These are phyloP conservation scores for Drosophila neotestacea DNA, from an alignment of 2,888 invertebrate genomes.

Conservation along the genomic window DNA sequence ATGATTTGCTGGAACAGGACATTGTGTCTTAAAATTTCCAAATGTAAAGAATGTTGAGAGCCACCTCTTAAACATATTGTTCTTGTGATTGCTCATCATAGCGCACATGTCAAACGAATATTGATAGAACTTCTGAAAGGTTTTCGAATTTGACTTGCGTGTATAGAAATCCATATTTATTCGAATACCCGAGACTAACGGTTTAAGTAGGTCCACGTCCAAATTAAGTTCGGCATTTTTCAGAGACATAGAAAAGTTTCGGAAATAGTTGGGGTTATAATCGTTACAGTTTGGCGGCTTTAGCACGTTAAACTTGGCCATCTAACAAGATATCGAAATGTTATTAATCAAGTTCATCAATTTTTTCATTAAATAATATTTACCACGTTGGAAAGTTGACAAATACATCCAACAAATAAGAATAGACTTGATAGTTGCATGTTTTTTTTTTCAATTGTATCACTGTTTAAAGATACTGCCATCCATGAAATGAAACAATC, in stretches of 20 bases:
- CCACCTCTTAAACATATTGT: conserved; percentile 50
- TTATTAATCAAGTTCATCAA: background rate
- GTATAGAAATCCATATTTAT: conserved; percentile 38
- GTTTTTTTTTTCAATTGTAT: background rate
- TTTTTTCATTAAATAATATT: background rate
- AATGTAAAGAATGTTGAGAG: conserved; percentile 48
- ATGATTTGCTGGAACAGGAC: conserved; percentile 23
- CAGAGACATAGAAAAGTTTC: conserved; percentile 26
- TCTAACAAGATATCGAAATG: conserved; percentile 28
- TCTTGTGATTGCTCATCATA: conserved; percentile 41
- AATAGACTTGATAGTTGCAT: conserved; percentile 8
- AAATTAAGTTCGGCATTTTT: conserved; percentile 19
- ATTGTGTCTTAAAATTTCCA: conserved; percentile 14
- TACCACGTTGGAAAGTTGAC: conserved; percentile 7
- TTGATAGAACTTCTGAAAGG: conserved; percentile 45
- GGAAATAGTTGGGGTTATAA: conserved; percentile 40
- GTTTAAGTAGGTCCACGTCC: conserved; percentile 24
- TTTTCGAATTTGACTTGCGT: conserved; percentile 10
- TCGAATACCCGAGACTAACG: conserved; percentile 20
- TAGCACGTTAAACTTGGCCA: conserved; percentile 26
- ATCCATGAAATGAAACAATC: background rate
- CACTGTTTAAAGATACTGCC: background rate
- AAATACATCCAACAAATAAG: background rate
- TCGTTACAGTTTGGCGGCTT: conserved; percentile 25
- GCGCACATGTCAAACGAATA: conserved; percentile 62